phyloP scores from a whole-genome alignment of 2,113 vertebrate species.

The Caracal caracal region DNA sequence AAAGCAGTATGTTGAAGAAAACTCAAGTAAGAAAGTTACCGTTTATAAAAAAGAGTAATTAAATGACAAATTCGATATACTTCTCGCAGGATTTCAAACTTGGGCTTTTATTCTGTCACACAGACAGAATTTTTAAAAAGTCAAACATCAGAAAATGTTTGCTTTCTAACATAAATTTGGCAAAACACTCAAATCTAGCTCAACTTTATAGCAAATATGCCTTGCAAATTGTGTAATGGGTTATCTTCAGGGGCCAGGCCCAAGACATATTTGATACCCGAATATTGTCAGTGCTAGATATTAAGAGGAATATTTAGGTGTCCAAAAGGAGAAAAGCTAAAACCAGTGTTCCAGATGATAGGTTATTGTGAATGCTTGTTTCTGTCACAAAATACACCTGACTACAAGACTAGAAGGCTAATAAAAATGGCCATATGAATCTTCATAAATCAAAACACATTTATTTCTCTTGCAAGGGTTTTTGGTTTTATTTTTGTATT shows the following conservation, averaged over 20 bases:
- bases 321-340: background rate
- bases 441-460: slow-evolving; percentile 59
- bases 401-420: slow-evolving; percentile 11
- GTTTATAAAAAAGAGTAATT: slow-evolving; percentile 39
- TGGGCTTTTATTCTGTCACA: background rate
- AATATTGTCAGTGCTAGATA: background rate
- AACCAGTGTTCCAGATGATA: background rate
- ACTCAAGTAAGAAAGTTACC: background rate
- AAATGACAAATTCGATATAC: background rate
- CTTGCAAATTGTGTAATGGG: background rate
- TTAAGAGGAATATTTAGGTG: background rate
- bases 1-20: background rate
- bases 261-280: background rate
- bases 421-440: slow-evolving; percentile 51
- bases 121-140: background rate
- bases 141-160: background rate
- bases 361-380: background rate
- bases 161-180: slow-evolving; percentile 3
- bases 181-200: background rate
- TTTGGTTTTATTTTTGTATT: background rate
- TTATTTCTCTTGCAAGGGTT: background rate
- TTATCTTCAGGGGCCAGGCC: background rate
- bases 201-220: background rate
- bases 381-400: slow-evolving; percentile 33
- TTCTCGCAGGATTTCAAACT: background rate